Percentiles rank a stretch among this genome's conserved stretches.
phyloP scores from a whole-genome alignment of 2,113 vertebrate genomes.

The Rhynchopsitta pachyrhyncha region DNA sequence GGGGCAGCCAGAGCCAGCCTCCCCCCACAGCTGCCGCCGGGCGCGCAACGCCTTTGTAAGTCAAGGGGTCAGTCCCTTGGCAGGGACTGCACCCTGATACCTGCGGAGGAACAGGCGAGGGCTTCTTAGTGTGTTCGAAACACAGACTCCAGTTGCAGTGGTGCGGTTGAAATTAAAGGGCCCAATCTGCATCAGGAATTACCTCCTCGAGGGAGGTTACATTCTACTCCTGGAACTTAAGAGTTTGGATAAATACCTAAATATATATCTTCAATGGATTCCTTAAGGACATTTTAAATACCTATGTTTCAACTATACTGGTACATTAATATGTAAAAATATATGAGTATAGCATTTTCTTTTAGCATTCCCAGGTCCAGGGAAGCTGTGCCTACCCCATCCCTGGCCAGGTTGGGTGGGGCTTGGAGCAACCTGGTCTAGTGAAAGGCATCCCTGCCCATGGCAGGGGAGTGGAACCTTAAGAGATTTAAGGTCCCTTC shows the following conservation, averaged over 20 bases:
- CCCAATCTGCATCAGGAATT: background rate
- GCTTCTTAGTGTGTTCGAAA: rapidly evolving
- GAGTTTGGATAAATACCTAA: background rate
- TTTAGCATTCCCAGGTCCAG: background rate
- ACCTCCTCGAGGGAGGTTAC: background rate
- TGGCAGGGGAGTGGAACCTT: background rate
- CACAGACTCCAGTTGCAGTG: rapidly evolving
- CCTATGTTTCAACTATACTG: background rate
- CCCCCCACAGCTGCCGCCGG: background rate
- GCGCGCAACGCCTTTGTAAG: background rate
- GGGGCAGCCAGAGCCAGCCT: background rate
- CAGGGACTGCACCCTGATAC: background rate
- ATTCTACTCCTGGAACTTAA: background rate
- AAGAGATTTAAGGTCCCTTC: background rate
- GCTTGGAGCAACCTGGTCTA: background rate
- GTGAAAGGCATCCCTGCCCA: background rate
- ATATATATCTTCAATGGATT: background rate
- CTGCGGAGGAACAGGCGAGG: rapidly evolving
- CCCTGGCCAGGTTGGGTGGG: background rate
- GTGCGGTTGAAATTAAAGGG: background rate
- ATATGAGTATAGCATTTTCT: rapidly evolving
- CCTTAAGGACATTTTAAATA: background rate
- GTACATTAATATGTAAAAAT: background rate
- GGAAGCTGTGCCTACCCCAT: background rate
- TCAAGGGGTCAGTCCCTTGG: rapidly evolving